Conservation (phyloP, 2,888 invertebrate genomes). For the Myopa testacea region DNA sequence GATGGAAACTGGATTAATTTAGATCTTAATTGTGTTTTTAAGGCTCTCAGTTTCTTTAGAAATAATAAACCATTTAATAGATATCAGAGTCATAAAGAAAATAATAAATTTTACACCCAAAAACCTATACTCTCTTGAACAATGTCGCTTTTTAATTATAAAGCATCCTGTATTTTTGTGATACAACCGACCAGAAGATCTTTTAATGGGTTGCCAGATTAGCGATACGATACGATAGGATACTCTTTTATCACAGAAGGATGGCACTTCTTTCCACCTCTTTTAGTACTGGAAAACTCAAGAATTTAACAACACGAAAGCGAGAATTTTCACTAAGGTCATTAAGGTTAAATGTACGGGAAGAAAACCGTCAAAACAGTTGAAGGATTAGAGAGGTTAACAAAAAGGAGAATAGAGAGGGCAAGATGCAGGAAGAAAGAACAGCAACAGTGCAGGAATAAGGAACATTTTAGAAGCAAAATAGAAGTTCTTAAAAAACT, state of each 20-base stretch:
- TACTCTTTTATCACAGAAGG: no score
- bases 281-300: no score
- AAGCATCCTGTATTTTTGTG: no score
- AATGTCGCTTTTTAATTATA: no score
- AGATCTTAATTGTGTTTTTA: not conserved
- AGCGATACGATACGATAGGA: no score
- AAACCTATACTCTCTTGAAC: no score
- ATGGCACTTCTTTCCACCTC: no score
- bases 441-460: not conserved
- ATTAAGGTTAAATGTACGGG: constrained; percentile 14
- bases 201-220: no score
- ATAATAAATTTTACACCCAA: no score
- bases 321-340: constrained; percentile 19
- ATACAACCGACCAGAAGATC: no score
- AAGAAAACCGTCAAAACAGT: constrained; percentile 16
- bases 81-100: not conserved
- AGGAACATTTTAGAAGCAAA: not conserved
- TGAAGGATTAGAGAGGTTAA: constrained; percentile 9
- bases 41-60: not conserved
- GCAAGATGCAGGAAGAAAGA: not conserved
- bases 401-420: not conserved
- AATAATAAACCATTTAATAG: not conserved
- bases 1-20: not conserved
- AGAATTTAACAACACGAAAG: no score
- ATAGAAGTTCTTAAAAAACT: no score